Evolutionary conservation across 2,797 vertebrate genomes (phyloP).

Genomic region (Rhynchonycteris naso): DNA sequence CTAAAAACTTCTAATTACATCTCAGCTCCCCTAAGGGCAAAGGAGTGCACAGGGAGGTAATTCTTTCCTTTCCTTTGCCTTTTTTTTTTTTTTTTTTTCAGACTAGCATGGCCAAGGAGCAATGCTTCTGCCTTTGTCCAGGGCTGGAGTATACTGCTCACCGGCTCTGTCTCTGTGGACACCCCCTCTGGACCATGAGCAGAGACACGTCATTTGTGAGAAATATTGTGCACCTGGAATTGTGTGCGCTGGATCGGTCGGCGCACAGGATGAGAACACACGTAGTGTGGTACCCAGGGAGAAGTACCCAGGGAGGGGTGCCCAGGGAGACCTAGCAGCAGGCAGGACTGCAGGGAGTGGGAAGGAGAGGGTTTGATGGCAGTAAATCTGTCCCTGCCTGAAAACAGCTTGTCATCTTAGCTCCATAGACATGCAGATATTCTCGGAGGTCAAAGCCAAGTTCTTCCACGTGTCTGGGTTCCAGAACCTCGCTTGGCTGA

Average conservation of each 20-base stretch:
- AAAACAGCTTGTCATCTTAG: not conserved
- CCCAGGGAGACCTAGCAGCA: conserved; percentile 49
- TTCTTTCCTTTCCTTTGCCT: conserved; percentile 36
- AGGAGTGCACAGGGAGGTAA: conserved; percentile 36
- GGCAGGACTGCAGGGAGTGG: conserved; percentile 18
- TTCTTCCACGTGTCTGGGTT: not conserved
- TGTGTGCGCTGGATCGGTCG: conserved; percentile 39
- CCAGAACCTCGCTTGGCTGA: not conserved
- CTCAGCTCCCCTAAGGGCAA: not conserved
- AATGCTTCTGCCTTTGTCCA: conserved; percentile 51
- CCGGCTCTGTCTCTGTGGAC: not conserved
- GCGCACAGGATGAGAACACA: conserved; percentile 3
- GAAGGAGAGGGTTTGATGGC: not conserved
- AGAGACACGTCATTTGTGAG: conserved; percentile 67
- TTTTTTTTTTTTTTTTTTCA: not conserved
- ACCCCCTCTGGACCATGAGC: conserved; percentile 52
- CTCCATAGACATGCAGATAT: not conserved
- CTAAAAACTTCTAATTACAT: not conserved
- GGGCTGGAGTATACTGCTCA: not conserved
- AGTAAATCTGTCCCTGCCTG: not conserved
- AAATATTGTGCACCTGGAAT: conserved; percentile 54
- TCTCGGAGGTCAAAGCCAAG: not conserved
- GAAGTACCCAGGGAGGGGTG: conserved; percentile 43
- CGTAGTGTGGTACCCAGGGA: conserved; percentile 26
- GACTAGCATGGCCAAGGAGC: conserved; percentile 47